phyloP scores from a whole-genome alignment of 2,888 invertebrate genomes.

The Shargacucullia verbasci region DNA sequence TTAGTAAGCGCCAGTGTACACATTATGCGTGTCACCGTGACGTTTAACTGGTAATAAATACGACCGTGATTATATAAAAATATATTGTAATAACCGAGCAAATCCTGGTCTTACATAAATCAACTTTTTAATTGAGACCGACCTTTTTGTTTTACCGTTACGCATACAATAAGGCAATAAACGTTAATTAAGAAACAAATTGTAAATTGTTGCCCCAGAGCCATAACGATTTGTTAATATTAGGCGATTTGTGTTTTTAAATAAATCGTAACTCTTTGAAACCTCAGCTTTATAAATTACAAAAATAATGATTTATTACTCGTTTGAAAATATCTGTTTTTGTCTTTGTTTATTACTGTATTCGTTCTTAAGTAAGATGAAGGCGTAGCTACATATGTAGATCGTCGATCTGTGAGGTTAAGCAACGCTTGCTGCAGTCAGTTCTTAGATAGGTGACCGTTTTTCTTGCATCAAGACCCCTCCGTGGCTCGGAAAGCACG shows the following conservation, averaged over 20 bases:
- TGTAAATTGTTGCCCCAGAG: constrained; percentile 41
- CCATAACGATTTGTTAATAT: constrained; percentile 34
- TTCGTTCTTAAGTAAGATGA: too few relatives aligned
- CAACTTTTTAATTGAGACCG: constrained; percentile 27
- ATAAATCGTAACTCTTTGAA: constrained; percentile 29
- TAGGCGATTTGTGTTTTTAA: constrained; percentile 27
- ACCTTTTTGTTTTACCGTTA: constrained; percentile 25
- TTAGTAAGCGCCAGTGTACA: too few relatives aligned
- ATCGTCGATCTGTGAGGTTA: too few relatives aligned
- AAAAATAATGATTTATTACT: too few relatives aligned
- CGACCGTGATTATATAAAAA: too few relatives aligned
- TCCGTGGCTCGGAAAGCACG: too few relatives aligned
- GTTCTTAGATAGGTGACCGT: too few relatives aligned
- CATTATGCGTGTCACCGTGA: background rate
- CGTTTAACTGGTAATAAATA: background rate
- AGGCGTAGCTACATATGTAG: too few relatives aligned
- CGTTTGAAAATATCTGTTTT: too few relatives aligned
- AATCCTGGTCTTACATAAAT: constrained; percentile 21
- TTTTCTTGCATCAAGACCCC: too few relatives aligned
- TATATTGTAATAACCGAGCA: constrained; percentile 10
- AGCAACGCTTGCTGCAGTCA: too few relatives aligned
- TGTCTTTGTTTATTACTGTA: too few relatives aligned
- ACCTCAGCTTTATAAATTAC: background rate
- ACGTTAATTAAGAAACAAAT: constrained; percentile 42
- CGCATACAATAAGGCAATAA: constrained; percentile 27